Evolutionary conservation across 1,140 invertebrate genomes (phyloP), one percentile per base, ranked within the genome.

Genomic region (Macrosteles quadrilineatus): DNA sequence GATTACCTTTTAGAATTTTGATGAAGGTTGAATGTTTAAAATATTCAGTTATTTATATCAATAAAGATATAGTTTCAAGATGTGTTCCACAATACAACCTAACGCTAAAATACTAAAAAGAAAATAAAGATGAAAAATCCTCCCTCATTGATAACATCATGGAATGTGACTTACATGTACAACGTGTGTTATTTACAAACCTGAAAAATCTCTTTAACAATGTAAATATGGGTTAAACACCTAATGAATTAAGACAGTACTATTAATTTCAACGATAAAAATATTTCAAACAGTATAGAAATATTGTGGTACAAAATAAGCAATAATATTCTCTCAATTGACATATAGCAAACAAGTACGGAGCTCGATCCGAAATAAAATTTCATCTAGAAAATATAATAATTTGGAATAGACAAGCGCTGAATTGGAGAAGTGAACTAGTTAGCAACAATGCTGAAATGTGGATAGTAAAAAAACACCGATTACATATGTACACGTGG

Each of bases 401-500:
- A 9, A 27, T 9, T 6, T 29, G 2, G 9, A 59, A 27, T 27
- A 25, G 55, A 59, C 55, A 29, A 59, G 27, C 55, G 27, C 55
- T 27, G 4, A 21, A 23, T 9, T 23, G 47, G 21, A 11, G 9
- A 43, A 43, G 21, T 50, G 3, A 19, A 19, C 14, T 4, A 50
- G 21, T 21, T n/a, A 50, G 21, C 47, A 50, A 50, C 47, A 21
- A 19, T 17, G 14, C 47, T 50, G 21, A 19, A n/a, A 50, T n/a
- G 4, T 17, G n/a, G 47, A 50, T 6, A 50, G 47, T 50, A 50
- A 50, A 59, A 59, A 27, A 59, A 59, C 27, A 27, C 23, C 9
- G 12, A 59, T 59, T 59, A 53, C 47, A 11, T 59, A 59, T 59
- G 12, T 59, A 59, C 55, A 59, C 27, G 55, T 59, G 27, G 55